Conservation (phyloP, 2,888 invertebrate genomes). For the Phrixothrix hirtus region DNA sequence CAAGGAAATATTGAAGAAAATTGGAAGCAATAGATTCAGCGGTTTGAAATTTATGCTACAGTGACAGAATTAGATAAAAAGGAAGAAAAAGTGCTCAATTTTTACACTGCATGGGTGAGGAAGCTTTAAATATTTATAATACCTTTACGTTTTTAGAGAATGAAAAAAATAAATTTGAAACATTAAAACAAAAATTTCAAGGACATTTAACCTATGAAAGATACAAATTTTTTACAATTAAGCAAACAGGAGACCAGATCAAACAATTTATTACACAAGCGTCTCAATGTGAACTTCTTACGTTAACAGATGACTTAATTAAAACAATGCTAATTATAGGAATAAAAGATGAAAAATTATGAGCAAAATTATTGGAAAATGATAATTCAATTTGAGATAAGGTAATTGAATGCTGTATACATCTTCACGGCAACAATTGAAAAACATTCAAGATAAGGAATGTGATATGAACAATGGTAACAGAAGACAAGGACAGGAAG, state of each 20-base stretch:
- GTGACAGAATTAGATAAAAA: slow-evolving; percentile 25
- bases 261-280: slow-evolving; percentile 14
- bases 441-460: background rate
- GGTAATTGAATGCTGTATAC: slow-evolving; percentile 21
- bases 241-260: slow-evolving; percentile 13
- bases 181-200: slow-evolving; percentile 15
- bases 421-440: no score
- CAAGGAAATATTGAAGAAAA: slow-evolving; percentile 14
- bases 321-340: slow-evolving; percentile 16
- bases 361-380: background rate
- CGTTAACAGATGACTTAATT: slow-evolving; percentile 1
- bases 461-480: background rate
- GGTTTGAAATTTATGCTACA: slow-evolving; percentile 21
- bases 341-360: slow-evolving; percentile 8
- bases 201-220: slow-evolving; percentile 18
- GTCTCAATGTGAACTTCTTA: background rate
- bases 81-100: slow-evolving; percentile 27
- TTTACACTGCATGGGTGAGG: slow-evolving; percentile 32
- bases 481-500: background rate
- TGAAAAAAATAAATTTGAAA: slow-evolving; percentile 14
- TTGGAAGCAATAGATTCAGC: no score
- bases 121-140: slow-evolving; percentile 27
- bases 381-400: slow-evolving; percentile 14
- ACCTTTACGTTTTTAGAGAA: slow-evolving; percentile 19
- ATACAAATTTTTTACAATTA: slow-evolving; percentile 27